Conservation (phyloP, 2,113 vertebrate species). For the Gymnocephalus cernua region DNA sequence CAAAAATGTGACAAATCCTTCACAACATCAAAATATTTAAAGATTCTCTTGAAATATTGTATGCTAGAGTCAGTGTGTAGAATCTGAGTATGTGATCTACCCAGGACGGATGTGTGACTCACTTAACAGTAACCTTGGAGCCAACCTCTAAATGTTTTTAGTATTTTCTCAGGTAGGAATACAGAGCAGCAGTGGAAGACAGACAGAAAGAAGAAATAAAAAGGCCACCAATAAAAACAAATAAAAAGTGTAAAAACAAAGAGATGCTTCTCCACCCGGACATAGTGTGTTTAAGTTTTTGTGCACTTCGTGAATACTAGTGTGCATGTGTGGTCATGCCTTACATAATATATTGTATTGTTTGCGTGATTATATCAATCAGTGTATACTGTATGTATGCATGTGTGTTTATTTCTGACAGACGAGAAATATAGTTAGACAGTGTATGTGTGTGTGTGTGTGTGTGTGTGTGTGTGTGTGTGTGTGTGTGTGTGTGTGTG, state of each 20-base stretch:
- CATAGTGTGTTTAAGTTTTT: conserved; percentile 22
- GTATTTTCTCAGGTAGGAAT: background rate
- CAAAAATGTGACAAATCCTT: too few species aligned
- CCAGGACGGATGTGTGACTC: conserved; percentile 1
- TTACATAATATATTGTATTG: background rate
- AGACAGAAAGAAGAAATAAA: background rate
- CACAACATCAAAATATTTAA: too few species aligned
- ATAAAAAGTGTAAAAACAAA: background rate
- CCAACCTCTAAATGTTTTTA: background rate
- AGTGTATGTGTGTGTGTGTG: conserved; percentile 26
- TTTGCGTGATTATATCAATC: conserved; percentile 8
- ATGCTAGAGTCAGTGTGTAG: background rate
- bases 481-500: conserved; percentile 23
- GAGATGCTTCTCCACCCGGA: background rate
- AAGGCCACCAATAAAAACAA: background rate
- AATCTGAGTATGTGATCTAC: background rate
- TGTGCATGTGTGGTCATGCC: conserved; percentile 4
- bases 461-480: conserved; percentile 10
- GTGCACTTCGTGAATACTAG: conserved; percentile 3
- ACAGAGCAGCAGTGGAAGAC: background rate
- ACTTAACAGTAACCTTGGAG: conserved; percentile 19
- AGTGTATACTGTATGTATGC: conserved; percentile 1
- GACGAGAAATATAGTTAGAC: conserved; percentile 21
- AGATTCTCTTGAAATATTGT: background rate
- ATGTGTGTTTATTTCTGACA: conserved; percentile 31